Base-by-base conservation (phyloP, 2,113 vertebrate genomes). In the Sapajus apella region DNA sequence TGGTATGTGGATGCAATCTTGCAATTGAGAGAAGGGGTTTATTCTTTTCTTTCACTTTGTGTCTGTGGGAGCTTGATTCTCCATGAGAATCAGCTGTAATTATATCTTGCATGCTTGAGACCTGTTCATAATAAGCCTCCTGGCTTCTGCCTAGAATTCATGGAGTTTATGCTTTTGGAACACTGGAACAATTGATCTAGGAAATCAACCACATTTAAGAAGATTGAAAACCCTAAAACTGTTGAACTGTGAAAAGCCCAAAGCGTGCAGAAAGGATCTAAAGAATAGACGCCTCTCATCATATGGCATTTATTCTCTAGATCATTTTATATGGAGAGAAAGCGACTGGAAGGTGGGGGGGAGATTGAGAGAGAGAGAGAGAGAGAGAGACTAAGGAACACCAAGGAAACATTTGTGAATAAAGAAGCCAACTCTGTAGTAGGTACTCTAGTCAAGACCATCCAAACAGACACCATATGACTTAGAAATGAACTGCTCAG, bases 301-400 rank as follows among this genome's bases (percentile, higher is more conserved):
- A 32, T 64, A 64, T 1, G 27, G 61, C 27, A 64, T 14, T 12
- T 64, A 30, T 32, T 64, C 61, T 14, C 27, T 64, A 13, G 12
- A 64, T 64, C 11, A 13, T 32, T 64, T 64, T 64, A 64, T 27
- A 64, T 64, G 61, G 27, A 32, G 27, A 32, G 12, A 64, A 32
- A 32, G 27, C 30, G 61, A 64, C 32, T 64, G 61, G 32, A 64
- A 14, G 1, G 32, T 32, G 1, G 3, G 9, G 2, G 25, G n/a
- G 20, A 30, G 13, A 20, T 5, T 23, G 5, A n/a, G 50, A 79
- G n/a, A 32, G 14, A 27, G 1, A 32, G 3, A 6, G 1, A 16
- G 10, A 76, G 12, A 61, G 2, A 35, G 5, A 13, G 4, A 73
- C 56, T 43, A 83, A 66, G 5, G 4, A 55, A 82, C 20, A 73